A percentile compares a stretch with the other conserved stretches of the same genome.
Evolutionary conservation across 2,888 invertebrate genomes (phyloP).

Genomic region (Argyra leucocephala): DNA sequence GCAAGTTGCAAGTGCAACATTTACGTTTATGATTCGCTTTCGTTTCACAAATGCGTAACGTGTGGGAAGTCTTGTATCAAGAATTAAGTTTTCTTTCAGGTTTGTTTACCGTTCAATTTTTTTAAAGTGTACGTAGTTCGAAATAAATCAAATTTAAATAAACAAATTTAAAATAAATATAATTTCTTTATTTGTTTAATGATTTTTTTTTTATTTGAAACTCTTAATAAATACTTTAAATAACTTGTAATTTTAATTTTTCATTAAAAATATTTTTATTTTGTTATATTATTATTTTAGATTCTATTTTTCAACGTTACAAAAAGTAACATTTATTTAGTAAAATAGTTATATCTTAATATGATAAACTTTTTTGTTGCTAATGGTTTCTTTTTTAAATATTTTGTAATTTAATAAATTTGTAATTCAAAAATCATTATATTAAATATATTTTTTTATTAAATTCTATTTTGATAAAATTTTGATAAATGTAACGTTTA

Average conservation of each 20-base stretch:
- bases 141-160: no score
- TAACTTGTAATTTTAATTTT: conserved; percentile 1
- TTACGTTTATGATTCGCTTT: no score
- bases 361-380: conserved; percentile 6
- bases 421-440: background rate
- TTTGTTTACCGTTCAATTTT: no score
- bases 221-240: conserved; percentile 6
- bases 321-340: background rate
- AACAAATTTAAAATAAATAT: background rate
- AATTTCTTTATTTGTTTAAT: background rate
- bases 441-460: background rate
- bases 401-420: no score
- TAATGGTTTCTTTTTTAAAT: background rate
- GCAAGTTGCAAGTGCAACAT: no score
- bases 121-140: no score
- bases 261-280: background rate
- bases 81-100: no score
- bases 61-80: no score
- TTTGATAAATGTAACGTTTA: background rate
- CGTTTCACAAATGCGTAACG: no score
- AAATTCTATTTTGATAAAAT: background rate
- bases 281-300: background rate
- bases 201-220: conserved; percentile 4
- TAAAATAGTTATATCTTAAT: background rate
- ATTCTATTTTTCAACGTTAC: background rate